Percentiles rank a stretch among this genome's conserved stretches.
phyloP scores from a whole-genome alignment of 1,140 invertebrate genomes.

The Drosophila nannoptera region DNA sequence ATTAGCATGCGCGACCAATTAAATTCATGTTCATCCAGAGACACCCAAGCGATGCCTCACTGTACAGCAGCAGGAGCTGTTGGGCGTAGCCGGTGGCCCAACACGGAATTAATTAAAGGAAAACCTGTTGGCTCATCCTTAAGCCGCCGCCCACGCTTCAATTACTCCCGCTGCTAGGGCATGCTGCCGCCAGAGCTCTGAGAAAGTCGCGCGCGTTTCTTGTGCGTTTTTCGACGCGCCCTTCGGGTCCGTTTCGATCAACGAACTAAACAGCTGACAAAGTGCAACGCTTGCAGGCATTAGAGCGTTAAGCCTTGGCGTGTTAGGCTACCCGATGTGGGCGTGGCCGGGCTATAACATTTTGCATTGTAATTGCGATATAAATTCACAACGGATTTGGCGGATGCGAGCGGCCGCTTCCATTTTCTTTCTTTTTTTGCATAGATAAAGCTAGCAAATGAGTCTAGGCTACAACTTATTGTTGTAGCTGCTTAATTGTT shows the following conservation, averaged over 20 bases:
- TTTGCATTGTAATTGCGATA: constrained; percentile 55
- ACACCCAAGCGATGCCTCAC: background rate
- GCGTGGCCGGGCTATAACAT: constrained; percentile 42
- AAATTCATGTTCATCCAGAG: constrained; percentile 12
- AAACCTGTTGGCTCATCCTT: constrained; percentile 38
- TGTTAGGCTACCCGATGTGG: constrained; percentile 3
- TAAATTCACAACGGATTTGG: constrained; percentile 46
- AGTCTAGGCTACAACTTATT: constrained; percentile 42
- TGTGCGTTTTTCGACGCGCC: constrained; percentile 32
- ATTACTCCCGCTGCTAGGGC: too few species aligned
- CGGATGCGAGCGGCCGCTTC: constrained; percentile 32
- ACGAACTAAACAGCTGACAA: constrained; percentile 31
- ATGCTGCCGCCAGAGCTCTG: background rate
- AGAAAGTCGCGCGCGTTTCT: constrained; percentile 22
- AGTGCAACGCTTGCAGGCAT: constrained; percentile 48
- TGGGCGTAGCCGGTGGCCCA: background rate
- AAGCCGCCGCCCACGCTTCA: constrained; percentile 4
- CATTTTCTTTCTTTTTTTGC: constrained; percentile 34
- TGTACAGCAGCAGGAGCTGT: background rate
- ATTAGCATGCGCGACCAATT: background rate
- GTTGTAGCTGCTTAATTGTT: constrained; percentile 19
- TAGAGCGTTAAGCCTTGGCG: constrained; percentile 59
- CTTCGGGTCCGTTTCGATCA: background rate
- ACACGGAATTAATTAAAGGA: constrained; percentile 34
- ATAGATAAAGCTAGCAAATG: constrained; percentile 59